phyloP scores from a whole-genome alignment of 2,797 vertebrate genomes.

The Mormyrops attenuatus region DNA sequence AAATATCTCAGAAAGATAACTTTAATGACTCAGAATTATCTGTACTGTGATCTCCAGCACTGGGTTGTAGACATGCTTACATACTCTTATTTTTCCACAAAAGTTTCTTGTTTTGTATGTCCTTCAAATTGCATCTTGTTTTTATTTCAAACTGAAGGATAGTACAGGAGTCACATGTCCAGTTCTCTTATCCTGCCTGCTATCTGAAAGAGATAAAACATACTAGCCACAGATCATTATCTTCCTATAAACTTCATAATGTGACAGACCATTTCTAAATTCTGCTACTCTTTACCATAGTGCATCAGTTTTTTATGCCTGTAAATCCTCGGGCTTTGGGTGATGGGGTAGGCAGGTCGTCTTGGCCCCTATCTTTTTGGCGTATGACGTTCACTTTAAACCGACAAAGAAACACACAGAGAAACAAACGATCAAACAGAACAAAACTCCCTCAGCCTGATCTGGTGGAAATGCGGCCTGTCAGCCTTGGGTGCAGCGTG shows the following conservation, averaged over 20 bases:
- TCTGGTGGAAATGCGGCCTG: neutral
- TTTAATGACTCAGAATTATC: constrained; percentile 14
- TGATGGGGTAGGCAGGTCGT: neutral
- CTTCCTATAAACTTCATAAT: neutral
- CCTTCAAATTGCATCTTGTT: neutral
- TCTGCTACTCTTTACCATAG: neutral
- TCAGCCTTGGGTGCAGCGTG: neutral
- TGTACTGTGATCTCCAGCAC: neutral
- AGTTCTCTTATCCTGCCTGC: constrained; percentile 21
- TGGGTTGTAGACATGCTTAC: constrained; percentile 14
- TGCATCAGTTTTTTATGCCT: neutral
- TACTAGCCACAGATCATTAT: neutral
- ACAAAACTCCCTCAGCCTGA: neutral
- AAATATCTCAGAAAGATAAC: constrained; percentile 5
- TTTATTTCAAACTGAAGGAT: constrained; percentile 3
- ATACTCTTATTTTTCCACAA: neutral
- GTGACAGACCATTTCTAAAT: neutral
- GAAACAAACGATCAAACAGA: neutral
- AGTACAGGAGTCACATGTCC: constrained; percentile 20
- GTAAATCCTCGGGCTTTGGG: neutral
- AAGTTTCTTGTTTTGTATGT: neutral
- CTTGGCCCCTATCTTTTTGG: neutral
- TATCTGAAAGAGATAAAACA: neutral
- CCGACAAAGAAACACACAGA: neutral
- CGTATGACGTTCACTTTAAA: neutral